Evolutionary conservation across 1,140 invertebrate genomes (phyloP), one percentile per base, ranked within the genome.

Genomic region (Daktulosphaira vitifoliae): DNA sequence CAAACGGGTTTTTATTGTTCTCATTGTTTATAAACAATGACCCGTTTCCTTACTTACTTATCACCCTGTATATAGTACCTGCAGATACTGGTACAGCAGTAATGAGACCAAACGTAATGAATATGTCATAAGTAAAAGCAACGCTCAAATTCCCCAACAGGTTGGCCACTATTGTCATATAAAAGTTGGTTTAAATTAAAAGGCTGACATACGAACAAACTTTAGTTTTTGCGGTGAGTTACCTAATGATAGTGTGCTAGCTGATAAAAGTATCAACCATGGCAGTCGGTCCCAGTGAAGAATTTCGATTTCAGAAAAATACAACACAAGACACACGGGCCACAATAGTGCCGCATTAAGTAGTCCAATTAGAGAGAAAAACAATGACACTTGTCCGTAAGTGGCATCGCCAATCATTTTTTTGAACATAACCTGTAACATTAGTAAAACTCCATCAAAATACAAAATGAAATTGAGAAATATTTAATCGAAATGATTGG

Each of bases 11-110:
- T n/a, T n/a, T n/a, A n/a, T n/a, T n/a, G n/a, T n/a, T n/a, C n/a
- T n/a, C n/a, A n/a, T n/a, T n/a, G n/a, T n/a, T n/a, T n/a, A n/a
- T n/a, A n/a, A n/a, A n/a, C n/a, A n/a, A n/a, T n/a, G n/a, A n/a
- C n/a, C n/a, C n/a, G n/a, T n/a, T n/a, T n/a, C n/a, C n/a, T n/a
- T n/a, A n/a, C n/a, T n/a, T n/a, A n/a, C n/a, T n/a, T n/a, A n/a
- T n/a, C n/a, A n/a, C n/a, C n/a, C n/a, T n/a, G n/a, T 33, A 33
- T 33, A 6, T 33, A 5, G 11, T 78, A 95, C 92, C 88, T 76
- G 90, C 91, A 65, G 90, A 95, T 65, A 94, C 85, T 56, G 92
- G 92, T 70, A 96, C 89, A 48, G 91, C 88, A 52, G 91, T 87
- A 68, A 94, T 90, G 65, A 96, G 80, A 69, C 90, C 91, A 50